Evolutionary conservation across 2,888 invertebrate genomes (phyloP).

Genomic region (Zaprionus obscuricornis): DNA sequence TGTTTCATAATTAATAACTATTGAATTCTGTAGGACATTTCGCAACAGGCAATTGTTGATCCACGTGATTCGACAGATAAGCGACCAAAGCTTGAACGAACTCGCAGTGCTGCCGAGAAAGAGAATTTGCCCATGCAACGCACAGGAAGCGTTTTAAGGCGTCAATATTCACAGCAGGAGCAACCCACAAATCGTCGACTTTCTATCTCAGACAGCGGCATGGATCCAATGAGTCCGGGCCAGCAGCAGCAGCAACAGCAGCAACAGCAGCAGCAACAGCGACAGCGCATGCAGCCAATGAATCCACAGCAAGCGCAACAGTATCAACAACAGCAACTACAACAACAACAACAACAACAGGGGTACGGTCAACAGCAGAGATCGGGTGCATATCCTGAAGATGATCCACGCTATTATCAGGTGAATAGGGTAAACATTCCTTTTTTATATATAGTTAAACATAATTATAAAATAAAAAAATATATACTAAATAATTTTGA

Average conservation of each 20-base stretch:
- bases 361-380: conserved; percentile 84
- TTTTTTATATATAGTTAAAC: too few species aligned
- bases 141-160: conserved; percentile 89
- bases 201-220: conserved; percentile 85
- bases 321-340: conserved; percentile 59
- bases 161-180: conserved; percentile 91
- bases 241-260: conserved; percentile 74
- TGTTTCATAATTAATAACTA: too few species aligned
- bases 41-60: conserved; percentile 84
- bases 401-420: conserved; percentile 87
- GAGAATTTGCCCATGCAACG: conserved; percentile 91
- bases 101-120: conserved; percentile 94
- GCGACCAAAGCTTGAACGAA: conserved; percentile 92
- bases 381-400: conserved; percentile 85
- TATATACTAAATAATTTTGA: too few species aligned
- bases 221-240: conserved; percentile 83
- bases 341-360: conserved; percentile 81
- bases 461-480: too few species aligned
- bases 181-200: conserved; percentile 87
- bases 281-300: conserved; percentile 80
- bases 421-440: conserved; percentile 58
- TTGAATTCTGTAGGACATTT: conserved; percentile 74
- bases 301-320: conserved; percentile 69
- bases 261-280: conserved; percentile 76
- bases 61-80: conserved; percentile 87